Evolutionary conservation across 2,888 invertebrate genomes (phyloP).

Genomic region (Stenichneumon culpator): DNA sequence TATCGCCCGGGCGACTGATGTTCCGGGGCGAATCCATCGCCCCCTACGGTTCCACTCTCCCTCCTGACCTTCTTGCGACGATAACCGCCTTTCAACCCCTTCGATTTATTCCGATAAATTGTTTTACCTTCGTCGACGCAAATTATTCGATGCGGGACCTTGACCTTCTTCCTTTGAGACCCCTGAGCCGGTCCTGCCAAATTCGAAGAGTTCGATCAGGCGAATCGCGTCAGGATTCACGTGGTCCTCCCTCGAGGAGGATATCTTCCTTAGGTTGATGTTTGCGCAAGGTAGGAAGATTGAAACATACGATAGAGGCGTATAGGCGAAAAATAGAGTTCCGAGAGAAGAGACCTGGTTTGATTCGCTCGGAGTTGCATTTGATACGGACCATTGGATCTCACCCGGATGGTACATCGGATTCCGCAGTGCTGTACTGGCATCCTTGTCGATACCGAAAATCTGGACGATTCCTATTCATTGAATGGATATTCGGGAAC

Average conservation of each 20-base stretch:
- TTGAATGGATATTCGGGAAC: conserved; percentile 77
- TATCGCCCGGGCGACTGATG: conserved; percentile 27
- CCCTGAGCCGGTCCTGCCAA: conserved; percentile 63
- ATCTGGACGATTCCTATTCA: conserved; percentile 75
- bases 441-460: conserved; percentile 37
- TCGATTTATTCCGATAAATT: conserved; percentile 52
- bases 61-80: conserved; percentile 39
- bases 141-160: conserved; percentile 12
- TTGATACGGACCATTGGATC: conserved; percentile 74
- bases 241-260: not conserved
- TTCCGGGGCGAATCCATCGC: conserved; percentile 34
- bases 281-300: conserved; percentile 44
- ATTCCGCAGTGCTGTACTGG: conserved; percentile 37
- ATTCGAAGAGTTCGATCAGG: conserved; percentile 2
- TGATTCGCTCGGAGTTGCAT: conserved; percentile 70
- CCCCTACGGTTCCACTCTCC: conserved; percentile 13
- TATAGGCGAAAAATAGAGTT: conserved; percentile 40
- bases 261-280: conserved; percentile 5
- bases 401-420: conserved; percentile 67
- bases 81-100: conserved; percentile 28
- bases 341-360: conserved; percentile 31
- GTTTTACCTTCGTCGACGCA: conserved; percentile 17
- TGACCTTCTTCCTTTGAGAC: not conserved
- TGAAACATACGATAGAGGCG: conserved; percentile 12
- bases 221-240: conserved; percentile 37